These are phyloP conservation scores for Pristiophorus japonicus DNA, from an alignment of 2,113 vertebrate species.

Conservation along the genomic window DNA sequence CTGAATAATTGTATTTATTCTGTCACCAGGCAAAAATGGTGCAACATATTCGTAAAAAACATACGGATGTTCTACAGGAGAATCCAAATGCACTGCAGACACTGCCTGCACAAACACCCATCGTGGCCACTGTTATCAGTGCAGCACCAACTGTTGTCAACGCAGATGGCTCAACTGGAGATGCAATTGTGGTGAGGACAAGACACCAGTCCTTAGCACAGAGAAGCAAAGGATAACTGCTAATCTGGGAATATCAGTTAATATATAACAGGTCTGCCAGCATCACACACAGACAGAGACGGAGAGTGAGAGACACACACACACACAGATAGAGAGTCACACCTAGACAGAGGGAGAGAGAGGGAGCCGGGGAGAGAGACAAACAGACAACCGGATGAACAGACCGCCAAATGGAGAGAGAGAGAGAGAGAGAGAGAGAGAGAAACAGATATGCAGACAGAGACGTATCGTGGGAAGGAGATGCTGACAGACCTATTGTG, in stretches of 20 bases:
- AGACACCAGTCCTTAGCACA: neutral
- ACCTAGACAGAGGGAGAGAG: neutral
- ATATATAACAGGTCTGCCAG: neutral
- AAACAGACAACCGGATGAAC: too few species aligned
- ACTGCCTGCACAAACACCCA: slow-evolving; percentile 66
- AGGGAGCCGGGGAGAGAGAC: neutral
- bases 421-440: too few species aligned
- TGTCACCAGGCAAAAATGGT: slow-evolving; percentile 88
- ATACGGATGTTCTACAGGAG: slow-evolving; percentile 65
- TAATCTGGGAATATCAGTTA: neutral
- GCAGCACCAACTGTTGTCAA: slow-evolving; percentile 73
- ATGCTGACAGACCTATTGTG: too few species aligned
- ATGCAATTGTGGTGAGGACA: slow-evolving; percentile 82
- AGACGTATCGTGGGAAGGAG: too few species aligned
- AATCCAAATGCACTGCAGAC: slow-evolving; percentile 62
- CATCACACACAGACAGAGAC: too few species aligned
- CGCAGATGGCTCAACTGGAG: slow-evolving; percentile 68
- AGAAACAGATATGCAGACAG: too few species aligned
- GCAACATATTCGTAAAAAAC: slow-evolving; percentile 96
- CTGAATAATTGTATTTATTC: neutral
- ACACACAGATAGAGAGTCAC: too few species aligned
- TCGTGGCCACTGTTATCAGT: slow-evolving; percentile 77
- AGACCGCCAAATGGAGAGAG: too few species aligned
- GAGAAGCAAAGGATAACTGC: neutral
- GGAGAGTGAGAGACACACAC: too few species aligned